Evolutionary conservation across 1,140 invertebrate species (phyloP).

Genomic region (Drosophila willistoni): DNA sequence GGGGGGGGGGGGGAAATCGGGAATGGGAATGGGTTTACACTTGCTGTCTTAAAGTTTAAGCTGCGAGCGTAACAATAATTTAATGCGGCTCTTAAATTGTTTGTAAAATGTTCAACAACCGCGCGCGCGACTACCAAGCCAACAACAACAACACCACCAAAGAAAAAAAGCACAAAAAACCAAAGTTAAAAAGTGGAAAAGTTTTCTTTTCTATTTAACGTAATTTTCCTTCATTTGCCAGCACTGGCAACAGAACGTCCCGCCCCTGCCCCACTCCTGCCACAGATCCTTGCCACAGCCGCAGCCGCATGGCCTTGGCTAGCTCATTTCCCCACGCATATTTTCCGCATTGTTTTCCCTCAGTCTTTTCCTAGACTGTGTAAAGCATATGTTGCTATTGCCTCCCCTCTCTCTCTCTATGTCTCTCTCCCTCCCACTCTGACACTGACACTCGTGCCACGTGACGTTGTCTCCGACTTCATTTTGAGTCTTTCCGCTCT

Average conservation of each 20-base stretch:
- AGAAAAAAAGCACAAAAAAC: conserved; percentile 21
- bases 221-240: conserved; percentile 79
- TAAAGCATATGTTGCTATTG: conserved; percentile 77
- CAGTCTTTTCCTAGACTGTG: conserved; percentile 22
- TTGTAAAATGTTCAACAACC: conserved; percentile 80
- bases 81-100: conserved; percentile 80
- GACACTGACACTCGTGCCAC: conserved; percentile 42
- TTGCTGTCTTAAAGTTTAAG: conserved; percentile 74
- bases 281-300: not conserved
- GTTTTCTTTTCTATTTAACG: conserved; percentile 81
- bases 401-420: conserved; percentile 61
- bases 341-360: conserved; percentile 42
- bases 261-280: no score
- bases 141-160: conserved; percentile 15
- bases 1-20: not conserved
- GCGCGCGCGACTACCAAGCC: conserved; percentile 37
- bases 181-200: conserved; percentile 78
- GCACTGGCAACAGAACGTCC: no score
- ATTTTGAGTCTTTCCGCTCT: conserved; percentile 55
- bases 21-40: conserved; percentile 9
- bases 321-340: conserved; percentile 59
- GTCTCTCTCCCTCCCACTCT: conserved; percentile 53
- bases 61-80: conserved; percentile 80
- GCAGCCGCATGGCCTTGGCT: conserved; percentile 30
- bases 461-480: conserved; percentile 39